Percentiles rank a stretch among this genome's conserved stretches.
Evolutionary conservation across 2,797 vertebrate genomes (phyloP).

Genomic region (Euphonia xanthogaster): DNA sequence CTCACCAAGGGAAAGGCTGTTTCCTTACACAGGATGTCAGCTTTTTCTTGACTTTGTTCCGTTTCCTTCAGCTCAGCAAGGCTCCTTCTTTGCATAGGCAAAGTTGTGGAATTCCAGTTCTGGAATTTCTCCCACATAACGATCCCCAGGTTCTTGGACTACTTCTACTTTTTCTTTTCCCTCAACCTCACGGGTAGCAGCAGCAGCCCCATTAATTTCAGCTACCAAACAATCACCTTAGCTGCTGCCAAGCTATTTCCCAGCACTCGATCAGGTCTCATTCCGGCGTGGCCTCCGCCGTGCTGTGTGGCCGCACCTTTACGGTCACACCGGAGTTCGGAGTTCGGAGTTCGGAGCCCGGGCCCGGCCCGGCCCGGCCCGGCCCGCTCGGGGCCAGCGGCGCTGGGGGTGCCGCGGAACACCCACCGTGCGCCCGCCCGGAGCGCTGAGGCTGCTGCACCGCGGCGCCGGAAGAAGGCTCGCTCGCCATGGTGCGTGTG

Average conservation of each 20-base stretch:
- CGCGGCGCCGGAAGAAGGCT: neutral
- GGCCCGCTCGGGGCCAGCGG: neutral
- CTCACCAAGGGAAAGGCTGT: neutral
- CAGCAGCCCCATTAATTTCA: neutral
- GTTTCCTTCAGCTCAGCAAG: neutral
- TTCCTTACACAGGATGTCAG: neutral
- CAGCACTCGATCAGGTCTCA: neutral
- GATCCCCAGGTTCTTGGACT: neutral
- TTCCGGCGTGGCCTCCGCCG: accelerated
- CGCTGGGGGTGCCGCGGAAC: neutral
- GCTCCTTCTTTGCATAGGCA: constrained; percentile 21
- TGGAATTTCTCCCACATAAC: constrained; percentile 55
- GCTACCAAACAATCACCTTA: accelerated
- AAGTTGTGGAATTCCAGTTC: neutral
- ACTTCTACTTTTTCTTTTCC: neutral
- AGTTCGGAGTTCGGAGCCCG: accelerated
- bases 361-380: too few species aligned
- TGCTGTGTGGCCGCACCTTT: accelerated
- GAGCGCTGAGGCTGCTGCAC: neutral
- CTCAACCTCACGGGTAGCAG: neutral
- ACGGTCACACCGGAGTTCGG: accelerated
- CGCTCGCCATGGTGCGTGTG: neutral
- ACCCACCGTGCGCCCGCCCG: neutral
- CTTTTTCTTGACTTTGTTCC: neutral
- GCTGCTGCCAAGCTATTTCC: accelerated